Evolutionary conservation across 2,888 invertebrate species (phyloP).

Genomic region (Pocota personata): DNA sequence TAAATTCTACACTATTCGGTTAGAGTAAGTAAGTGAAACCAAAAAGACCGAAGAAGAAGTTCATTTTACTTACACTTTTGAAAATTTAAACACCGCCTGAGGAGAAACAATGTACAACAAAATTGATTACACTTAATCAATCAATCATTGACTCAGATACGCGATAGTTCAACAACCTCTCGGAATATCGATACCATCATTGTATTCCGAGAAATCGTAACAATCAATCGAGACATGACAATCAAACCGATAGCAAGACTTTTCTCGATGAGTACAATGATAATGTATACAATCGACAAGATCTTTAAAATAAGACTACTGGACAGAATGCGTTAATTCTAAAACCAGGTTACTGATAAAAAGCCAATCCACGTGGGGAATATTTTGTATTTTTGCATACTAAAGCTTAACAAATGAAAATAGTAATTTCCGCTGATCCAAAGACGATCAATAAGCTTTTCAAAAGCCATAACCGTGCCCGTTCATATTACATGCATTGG

Average conservation of each 20-base stretch:
- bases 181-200: background rate
- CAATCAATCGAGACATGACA: background rate
- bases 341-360: too few species aligned
- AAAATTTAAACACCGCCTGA: background rate
- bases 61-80: background rate
- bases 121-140: background rate
- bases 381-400: too few species aligned
- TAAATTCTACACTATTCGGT: too few species aligned
- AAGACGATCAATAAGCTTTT: too few species aligned
- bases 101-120: background rate
- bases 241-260: background rate
- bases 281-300: background rate
- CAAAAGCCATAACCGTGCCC: too few species aligned
- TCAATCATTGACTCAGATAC: background rate
- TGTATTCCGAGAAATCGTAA: background rate
- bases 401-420: too few species aligned
- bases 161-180: background rate
- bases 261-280: background rate
- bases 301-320: background rate
- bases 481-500: too few species aligned
- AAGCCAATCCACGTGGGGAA: too few species aligned
- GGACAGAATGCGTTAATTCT: too few species aligned
- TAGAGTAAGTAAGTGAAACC: too few species aligned
- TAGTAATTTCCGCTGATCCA: too few species aligned
- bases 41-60: too few species aligned